Evolutionary conservation across 2,888 invertebrate species (phyloP).

Genomic region (Alsophila aescularia): DNA sequence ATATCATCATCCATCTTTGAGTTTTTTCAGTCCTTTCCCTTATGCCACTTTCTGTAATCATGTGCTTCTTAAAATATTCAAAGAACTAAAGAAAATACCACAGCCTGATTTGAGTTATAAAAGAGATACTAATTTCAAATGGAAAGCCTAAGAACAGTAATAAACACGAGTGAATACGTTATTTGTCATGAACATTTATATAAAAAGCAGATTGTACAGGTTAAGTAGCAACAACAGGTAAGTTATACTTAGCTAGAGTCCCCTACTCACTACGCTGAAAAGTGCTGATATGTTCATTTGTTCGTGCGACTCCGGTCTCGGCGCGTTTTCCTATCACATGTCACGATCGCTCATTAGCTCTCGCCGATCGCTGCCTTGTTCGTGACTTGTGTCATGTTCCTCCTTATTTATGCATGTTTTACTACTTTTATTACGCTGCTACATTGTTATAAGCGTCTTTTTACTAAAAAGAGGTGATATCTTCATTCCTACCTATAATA

Average conservation of each 20-base stretch:
- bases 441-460: not conserved
- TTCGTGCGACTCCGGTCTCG: slow-evolving; percentile 12
- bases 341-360: slow-evolving; percentile 75
- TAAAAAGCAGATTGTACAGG: not conserved
- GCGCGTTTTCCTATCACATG: slow-evolving; percentile 20
- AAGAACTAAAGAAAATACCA: too few relatives aligned
- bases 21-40: too few relatives aligned
- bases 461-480: too few relatives aligned
- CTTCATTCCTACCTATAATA: too few relatives aligned
- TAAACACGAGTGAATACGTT: too few relatives aligned
- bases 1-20: too few relatives aligned
- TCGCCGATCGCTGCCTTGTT: slow-evolving; percentile 50
- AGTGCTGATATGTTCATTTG: slow-evolving; percentile 17
- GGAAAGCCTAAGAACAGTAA: too few relatives aligned
- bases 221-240: not conserved
- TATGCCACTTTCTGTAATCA: too few relatives aligned
- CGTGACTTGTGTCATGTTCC: slow-evolving; percentile 59
- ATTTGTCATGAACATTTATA: too few relatives aligned
- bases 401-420: slow-evolving; percentile 25
- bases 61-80: too few relatives aligned
- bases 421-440: not conserved
- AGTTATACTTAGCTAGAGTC: not conserved
- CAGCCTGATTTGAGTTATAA: too few relatives aligned
- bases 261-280: not conserved
- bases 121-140: too few relatives aligned